Conservation (phyloP, 1,140 invertebrate genomes). For the Catajapyx aquilonaris region DNA sequence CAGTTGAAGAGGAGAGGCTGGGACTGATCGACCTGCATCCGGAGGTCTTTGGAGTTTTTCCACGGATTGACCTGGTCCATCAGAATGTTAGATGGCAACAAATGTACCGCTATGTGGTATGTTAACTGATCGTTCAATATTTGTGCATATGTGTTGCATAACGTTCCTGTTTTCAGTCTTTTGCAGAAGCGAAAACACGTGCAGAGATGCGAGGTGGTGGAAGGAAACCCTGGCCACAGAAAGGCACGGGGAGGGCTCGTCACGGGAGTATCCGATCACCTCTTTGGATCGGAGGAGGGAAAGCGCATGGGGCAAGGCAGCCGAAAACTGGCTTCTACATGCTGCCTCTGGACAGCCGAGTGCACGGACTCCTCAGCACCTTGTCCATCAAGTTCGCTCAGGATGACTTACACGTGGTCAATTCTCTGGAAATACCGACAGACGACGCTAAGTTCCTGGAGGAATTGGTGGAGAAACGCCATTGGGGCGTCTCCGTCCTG, state of each 20-base stretch:
- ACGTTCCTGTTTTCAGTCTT: no score
- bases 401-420: constrained; percentile 84
- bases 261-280: constrained; percentile 83
- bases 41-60: constrained; percentile 55
- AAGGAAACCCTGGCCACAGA: constrained; percentile 88
- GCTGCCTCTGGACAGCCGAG: constrained; percentile 50
- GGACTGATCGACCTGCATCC: constrained; percentile 77
- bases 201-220: constrained; percentile 73
- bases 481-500: constrained; percentile 90
- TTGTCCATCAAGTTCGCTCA: constrained; percentile 35
- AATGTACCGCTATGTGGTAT: constrained; percentile 57
- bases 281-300: constrained; percentile 54
- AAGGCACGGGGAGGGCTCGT: constrained; percentile 67
- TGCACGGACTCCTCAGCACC: constrained; percentile 35
- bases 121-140: no score
- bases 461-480: constrained; percentile 55
- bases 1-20: constrained; percentile 52
- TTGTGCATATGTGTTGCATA: constrained; percentile 3
- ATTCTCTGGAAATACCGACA: constrained; percentile 66
- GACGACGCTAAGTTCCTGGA: constrained; percentile 55
- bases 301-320: constrained; percentile 68
- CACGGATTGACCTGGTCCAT: constrained; percentile 72
- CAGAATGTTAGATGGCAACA: constrained; percentile 76
- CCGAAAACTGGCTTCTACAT: constrained; percentile 82
- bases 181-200: constrained; percentile 45